Conservation (phyloP, 1,140 invertebrate genomes). For the Aphaenogaster floridana region DNA sequence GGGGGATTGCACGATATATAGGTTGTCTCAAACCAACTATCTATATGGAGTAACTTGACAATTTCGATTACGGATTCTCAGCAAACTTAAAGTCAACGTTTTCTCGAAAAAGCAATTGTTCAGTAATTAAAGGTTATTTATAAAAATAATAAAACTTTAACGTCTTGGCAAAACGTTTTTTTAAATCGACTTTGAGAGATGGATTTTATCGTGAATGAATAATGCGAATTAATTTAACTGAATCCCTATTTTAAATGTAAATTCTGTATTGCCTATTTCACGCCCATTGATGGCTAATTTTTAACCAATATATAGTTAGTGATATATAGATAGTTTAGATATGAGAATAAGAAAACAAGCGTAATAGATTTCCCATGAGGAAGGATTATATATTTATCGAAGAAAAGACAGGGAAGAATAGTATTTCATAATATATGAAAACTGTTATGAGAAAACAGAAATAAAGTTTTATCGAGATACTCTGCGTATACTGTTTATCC, state of each 20-base stretch:
- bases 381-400: constrained; percentile 11
- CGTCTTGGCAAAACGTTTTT: background rate
- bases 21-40: constrained; percentile 15
- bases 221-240: constrained; percentile 16
- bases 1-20: constrained; percentile 33
- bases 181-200: background rate
- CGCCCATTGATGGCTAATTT: background rate
- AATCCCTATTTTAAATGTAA: background rate
- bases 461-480: background rate
- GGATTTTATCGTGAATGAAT: constrained; percentile 4
- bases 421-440: constrained; percentile 9
- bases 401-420: background rate
- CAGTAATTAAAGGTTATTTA: background rate
- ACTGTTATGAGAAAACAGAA: background rate
- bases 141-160: constrained; percentile 10
- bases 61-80: background rate
- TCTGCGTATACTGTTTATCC: background rate
- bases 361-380: background rate
- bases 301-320: background rate
- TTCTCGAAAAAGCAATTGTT: background rate
- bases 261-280: constrained; percentile 1
- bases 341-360: background rate
- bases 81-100: constrained; percentile 20
- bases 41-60: constrained; percentile 14
- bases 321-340: background rate